Evolutionary conservation across 2,888 invertebrate genomes (phyloP).

Genomic region (Eustalomyia histrio): DNA sequence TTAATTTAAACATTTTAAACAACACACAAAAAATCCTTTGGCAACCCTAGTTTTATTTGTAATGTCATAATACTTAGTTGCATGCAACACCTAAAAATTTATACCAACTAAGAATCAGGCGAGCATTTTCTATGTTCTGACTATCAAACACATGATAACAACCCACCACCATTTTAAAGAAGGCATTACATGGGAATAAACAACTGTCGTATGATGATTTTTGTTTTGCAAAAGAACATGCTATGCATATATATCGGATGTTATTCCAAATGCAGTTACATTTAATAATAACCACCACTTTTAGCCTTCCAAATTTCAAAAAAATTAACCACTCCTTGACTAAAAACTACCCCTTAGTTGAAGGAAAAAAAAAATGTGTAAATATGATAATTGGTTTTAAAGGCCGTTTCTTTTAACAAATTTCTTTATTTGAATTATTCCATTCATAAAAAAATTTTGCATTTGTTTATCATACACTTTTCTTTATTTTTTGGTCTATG

Average conservation of each 20-base stretch:
- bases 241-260: neutral
- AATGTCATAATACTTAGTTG: neutral
- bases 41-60: slow-evolving; percentile 12
- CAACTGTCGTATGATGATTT: neutral
- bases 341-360: neutral
- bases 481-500: neutral
- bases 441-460: neutral
- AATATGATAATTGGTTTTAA: neutral
- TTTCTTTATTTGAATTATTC: neutral
- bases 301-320: neutral
- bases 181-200: neutral
- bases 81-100: slow-evolving; percentile 40
- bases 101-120: slow-evolving; percentile 76
- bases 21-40: no score
- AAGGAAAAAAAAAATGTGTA: neutral
- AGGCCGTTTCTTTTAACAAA: neutral
- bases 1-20: no score
- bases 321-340: neutral
- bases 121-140: slow-evolving; percentile 58
- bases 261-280: neutral
- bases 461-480: neutral
- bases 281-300: neutral
- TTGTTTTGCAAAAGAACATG: neutral
- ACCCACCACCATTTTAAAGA: slow-evolving; percentile 16
- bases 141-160: slow-evolving; percentile 11